Evolutionary conservation across 2,888 invertebrate species (phyloP).

Genomic region (Pammene fasciana): DNA sequence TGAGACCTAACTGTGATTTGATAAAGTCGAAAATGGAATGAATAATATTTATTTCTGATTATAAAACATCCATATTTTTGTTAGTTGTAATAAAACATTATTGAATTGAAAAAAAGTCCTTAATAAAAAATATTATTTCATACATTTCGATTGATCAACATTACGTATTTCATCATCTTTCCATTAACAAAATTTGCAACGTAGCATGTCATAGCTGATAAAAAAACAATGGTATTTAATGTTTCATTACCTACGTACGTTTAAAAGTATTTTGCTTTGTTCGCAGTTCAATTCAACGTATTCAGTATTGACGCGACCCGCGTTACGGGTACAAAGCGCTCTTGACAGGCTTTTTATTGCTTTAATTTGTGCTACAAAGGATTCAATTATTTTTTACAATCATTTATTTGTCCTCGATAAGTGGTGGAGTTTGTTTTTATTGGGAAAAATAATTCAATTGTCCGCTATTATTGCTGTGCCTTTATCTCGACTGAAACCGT

Average conservation of each 20-base stretch:
- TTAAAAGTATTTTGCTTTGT: background rate
- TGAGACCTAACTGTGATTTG: too few species aligned
- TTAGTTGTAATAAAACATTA: too few species aligned
- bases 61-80: too few species aligned
- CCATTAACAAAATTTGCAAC: too few species aligned
- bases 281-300: background rate
- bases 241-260: background rate
- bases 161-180: too few species aligned
- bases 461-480: background rate
- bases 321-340: background rate
- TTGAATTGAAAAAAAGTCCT: too few species aligned
- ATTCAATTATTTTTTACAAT: conserved; percentile 25
- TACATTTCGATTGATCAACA: too few species aligned
- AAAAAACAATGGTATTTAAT: too few species aligned
- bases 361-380: conserved; percentile 31
- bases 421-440: conserved; percentile 2
- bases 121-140: too few species aligned
- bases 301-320: conserved; percentile 10
- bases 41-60: too few species aligned
- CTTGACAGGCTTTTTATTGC: conserved; percentile 19
- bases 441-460: background rate
- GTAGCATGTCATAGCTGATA: too few species aligned
- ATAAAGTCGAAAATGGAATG: too few species aligned
- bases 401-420: conserved; percentile 5
- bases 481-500: background rate